phyloP scores from a whole-genome alignment of 37 sponge, comb jelly and placozoan species.

The Axinella damicornis region DNA sequence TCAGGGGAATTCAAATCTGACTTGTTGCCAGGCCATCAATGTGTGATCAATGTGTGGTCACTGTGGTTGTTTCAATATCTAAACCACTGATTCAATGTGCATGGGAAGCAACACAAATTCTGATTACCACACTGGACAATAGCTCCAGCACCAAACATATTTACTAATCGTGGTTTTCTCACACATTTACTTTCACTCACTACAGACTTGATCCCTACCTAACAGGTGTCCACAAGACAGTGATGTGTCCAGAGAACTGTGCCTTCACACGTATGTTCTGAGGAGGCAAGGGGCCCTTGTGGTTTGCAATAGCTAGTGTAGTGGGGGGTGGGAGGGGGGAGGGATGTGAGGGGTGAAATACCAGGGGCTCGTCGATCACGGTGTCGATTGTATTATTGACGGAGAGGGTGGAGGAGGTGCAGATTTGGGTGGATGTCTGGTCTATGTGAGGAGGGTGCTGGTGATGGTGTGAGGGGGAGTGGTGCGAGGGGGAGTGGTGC shows the following conservation, averaged over 20 bases:
- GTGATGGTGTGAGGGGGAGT: conserved; percentile 3
- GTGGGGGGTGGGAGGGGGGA: not conserved
- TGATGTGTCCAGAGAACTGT: not conserved
- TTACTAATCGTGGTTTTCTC: too few relatives aligned
- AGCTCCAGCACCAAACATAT: too few relatives aligned
- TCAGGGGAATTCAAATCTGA: too few relatives aligned
- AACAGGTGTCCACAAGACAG: conserved; percentile 60
- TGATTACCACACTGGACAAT: too few relatives aligned
- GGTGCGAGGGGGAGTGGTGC: not conserved
- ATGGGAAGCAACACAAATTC: too few relatives aligned
- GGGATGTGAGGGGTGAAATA: not conserved
- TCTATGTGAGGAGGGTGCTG: not conserved
- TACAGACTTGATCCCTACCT: too few relatives aligned
- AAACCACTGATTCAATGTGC: too few relatives aligned
- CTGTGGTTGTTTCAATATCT: too few relatives aligned
- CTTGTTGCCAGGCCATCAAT: too few relatives aligned
- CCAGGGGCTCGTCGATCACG: conserved; percentile 20
- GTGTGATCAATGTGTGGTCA: too few relatives aligned
- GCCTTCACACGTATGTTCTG: conserved; percentile 11
- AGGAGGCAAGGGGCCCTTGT: conserved; percentile 25
- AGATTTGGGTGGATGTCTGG: not conserved
- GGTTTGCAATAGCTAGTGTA: not conserved
- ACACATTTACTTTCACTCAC: too few relatives aligned
- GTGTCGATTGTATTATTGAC: not conserved
- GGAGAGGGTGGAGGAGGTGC: not conserved